These are phyloP conservation scores for Poeciliopsis turneri DNA, from an alignment of 2,797 vertebrate genomes.

Conservation along the genomic window DNA sequence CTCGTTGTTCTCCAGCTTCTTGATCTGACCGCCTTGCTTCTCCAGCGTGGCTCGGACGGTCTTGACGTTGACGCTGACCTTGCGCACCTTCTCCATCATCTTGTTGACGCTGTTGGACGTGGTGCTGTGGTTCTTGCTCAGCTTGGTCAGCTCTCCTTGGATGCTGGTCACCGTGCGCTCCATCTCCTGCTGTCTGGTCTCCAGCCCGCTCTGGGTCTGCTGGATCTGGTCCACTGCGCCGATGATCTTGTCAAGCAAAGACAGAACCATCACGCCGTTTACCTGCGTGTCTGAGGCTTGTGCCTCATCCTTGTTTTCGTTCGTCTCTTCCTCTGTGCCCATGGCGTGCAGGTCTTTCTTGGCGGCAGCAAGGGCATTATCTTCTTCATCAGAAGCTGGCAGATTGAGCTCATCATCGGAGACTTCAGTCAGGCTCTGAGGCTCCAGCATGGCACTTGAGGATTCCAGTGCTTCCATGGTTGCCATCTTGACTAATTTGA, in stretches of 20 bases:
- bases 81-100: slow-evolving; percentile 96
- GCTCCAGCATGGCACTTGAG: slow-evolving; percentile 75
- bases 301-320: slow-evolving; percentile 54
- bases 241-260: slow-evolving; percentile 96
- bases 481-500: slow-evolving; percentile 55
- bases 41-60: slow-evolving; percentile 94
- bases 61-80: slow-evolving; percentile 98
- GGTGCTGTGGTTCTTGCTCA: slow-evolving; percentile 92
- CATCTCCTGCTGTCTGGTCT: slow-evolving; percentile 95
- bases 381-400: slow-evolving; percentile 79
- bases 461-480: slow-evolving; percentile 86
- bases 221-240: slow-evolving; percentile 98
- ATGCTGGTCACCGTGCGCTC: slow-evolving; percentile 92
- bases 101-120: slow-evolving; percentile 96
- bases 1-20: slow-evolving; percentile 95
- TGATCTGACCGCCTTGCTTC: slow-evolving; percentile 95
- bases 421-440: slow-evolving; percentile 78
- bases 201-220: slow-evolving; percentile 91
- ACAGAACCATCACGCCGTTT: slow-evolving; percentile 93
- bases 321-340: slow-evolving; percentile 68
- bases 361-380: slow-evolving; percentile 48
- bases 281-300: slow-evolving; percentile 86
- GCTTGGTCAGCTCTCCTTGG: slow-evolving; percentile 93
- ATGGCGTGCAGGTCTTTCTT: slow-evolving; percentile 83
- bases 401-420: slow-evolving; percentile 83